Conservation (phyloP, 2,113 vertebrate species). For the Neofelis nebulosa region DNA sequence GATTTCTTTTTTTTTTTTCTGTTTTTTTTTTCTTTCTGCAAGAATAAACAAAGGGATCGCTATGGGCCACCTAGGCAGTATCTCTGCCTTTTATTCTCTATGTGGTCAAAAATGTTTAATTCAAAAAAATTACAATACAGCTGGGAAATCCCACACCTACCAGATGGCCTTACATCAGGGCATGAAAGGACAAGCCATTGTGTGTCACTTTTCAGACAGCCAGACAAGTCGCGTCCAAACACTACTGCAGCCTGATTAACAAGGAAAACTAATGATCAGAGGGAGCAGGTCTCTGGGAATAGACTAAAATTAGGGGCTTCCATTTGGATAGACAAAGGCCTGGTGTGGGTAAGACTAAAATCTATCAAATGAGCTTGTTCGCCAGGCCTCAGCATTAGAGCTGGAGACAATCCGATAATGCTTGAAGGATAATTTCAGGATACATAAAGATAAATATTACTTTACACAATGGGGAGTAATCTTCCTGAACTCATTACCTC, state of each 20-base stretch:
- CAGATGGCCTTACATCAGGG: conserved; percentile 1
- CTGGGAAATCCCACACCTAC: background rate
- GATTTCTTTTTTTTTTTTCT: background rate
- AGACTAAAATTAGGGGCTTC: background rate
- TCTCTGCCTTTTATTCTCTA: conserved; percentile 1
- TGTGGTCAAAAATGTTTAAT: conserved; percentile 50
- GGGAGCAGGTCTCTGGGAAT: background rate
- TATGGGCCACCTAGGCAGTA: background rate
- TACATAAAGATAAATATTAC: background rate
- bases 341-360: background rate
- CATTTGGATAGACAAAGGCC: conserved; percentile 33
- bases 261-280: conserved; percentile 18
- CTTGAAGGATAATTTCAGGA: background rate
- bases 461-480: background rate
- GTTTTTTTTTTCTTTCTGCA: background rate
- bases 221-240: background rate
- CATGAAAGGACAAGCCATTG: conserved; percentile 12
- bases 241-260: background rate
- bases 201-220: conserved; percentile 31
- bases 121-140: conserved; percentile 33
- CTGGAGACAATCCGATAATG: background rate
- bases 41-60: background rate
- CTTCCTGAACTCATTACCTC: background rate
- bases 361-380: background rate
- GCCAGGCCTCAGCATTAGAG: background rate